Evolutionary conservation across 2,113 vertebrate species (phyloP).

Genomic region (Mixornis gularis): DNA sequence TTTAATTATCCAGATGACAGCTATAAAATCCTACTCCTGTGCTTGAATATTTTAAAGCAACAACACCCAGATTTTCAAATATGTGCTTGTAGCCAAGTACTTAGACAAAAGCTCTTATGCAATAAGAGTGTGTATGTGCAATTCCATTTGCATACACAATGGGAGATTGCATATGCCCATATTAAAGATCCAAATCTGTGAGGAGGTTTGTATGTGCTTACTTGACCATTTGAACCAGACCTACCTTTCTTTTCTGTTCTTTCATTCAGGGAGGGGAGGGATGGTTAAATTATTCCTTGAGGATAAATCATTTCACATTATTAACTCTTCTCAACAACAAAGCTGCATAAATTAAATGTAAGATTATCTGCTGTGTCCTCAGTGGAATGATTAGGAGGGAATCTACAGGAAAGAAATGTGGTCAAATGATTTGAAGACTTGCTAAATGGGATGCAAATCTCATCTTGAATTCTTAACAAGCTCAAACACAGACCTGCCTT

Average conservation of each 20-base stretch:
- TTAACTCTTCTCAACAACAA: constrained; percentile 47
- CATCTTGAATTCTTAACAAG: constrained; percentile 20
- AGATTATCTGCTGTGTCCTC: constrained; percentile 25
- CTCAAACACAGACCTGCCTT: background rate
- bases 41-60: constrained; percentile 29
- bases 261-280: background rate
- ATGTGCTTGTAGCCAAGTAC: background rate
- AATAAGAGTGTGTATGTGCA: background rate
- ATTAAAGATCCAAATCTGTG: constrained; percentile 13
- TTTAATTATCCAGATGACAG: constrained; percentile 54
- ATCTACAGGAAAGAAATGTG: constrained; percentile 23
- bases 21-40: constrained; percentile 19
- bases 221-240: constrained; percentile 2
- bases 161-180: background rate
- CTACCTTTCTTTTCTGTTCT: background rate
- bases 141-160: background rate
- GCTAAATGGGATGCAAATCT: constrained; percentile 35
- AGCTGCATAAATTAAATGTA: constrained; percentile 44
- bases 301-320: constrained; percentile 19
- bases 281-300: constrained; percentile 19
- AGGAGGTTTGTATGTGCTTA: background rate
- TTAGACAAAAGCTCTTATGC: background rate
- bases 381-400: constrained; percentile 34
- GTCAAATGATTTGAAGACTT: constrained; percentile 32
- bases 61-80: background rate